Conservation (phyloP, 2,888 invertebrate species). For the Biston stratarius region DNA sequence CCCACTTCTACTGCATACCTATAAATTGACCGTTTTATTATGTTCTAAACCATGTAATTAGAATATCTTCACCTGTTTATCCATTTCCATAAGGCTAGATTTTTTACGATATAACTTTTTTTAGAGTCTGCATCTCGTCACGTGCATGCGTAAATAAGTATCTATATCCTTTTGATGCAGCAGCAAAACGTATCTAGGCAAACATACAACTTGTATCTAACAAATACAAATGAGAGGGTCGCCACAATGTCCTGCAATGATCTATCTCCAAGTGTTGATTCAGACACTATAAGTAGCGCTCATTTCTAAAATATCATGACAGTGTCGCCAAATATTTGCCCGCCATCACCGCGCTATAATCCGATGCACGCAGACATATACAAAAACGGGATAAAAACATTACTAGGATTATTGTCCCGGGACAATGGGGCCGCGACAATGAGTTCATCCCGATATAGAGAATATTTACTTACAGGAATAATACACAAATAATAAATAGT, state of each 20-base stretch:
- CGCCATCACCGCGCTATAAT: slow-evolving; percentile 69
- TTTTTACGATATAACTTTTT: too few species aligned
- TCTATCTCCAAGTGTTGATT: slow-evolving; percentile 25
- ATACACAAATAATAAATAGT: slow-evolving; percentile 82
- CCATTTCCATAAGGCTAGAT: too few species aligned
- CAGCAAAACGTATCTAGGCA: too few species aligned
- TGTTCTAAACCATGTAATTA: too few species aligned
- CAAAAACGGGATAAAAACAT: slow-evolving; percentile 56
- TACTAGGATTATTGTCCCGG: slow-evolving; percentile 36
- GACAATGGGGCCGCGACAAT: slow-evolving; percentile 72
- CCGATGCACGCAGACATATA: slow-evolving; percentile 63
- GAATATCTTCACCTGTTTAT: too few species aligned
- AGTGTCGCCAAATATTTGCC: slow-evolving; percentile 72
- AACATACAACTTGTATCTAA: not conserved
- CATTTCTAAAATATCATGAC: slow-evolving; percentile 33
- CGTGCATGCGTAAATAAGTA: too few species aligned
- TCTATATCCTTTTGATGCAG: too few species aligned
- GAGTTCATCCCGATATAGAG: slow-evolving; percentile 62
- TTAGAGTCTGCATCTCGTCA: too few species aligned
- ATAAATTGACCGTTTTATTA: too few species aligned
- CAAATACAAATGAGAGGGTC: not conserved
- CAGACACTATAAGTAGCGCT: slow-evolving; percentile 31
- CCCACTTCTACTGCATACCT: too few species aligned
- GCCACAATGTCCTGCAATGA: not conserved
- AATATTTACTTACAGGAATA: slow-evolving; percentile 80